These are phyloP conservation scores for Xyrauchen texanus DNA, from an alignment of 2,113 vertebrate species.

Conservation along the genomic window DNA sequence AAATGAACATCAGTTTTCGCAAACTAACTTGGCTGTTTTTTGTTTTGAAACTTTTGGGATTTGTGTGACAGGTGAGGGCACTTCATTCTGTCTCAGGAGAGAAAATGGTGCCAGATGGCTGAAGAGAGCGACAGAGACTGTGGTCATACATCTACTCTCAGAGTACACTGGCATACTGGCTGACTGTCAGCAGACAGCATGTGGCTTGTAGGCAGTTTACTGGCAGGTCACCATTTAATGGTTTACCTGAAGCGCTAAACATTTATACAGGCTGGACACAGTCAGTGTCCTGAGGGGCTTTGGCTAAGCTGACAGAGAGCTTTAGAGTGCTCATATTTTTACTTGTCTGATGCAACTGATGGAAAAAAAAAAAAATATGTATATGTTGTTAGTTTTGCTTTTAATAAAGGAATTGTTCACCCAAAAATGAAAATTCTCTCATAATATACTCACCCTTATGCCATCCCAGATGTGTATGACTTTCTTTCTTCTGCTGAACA, in stretches of 20 bases:
- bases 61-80: conserved; percentile 28
- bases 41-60: conserved; percentile 38
- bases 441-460: too few relatives aligned
- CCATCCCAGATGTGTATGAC: too few relatives aligned
- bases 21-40: conserved; percentile 24
- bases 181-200: conserved; percentile 36
- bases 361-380: too few relatives aligned
- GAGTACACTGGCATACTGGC: conserved; percentile 29
- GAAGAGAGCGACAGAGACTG: conserved; percentile 36
- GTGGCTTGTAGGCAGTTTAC: conserved; percentile 37
- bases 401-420: too few relatives aligned
- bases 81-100: conserved; percentile 42
- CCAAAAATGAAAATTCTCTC: too few relatives aligned
- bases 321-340: not conserved
- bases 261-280: conserved; percentile 33
- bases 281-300: not conserved
- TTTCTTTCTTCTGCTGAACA: too few relatives aligned
- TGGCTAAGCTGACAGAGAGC: not conserved
- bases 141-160: conserved; percentile 38
- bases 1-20: not conserved
- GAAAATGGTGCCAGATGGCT: conserved; percentile 53
- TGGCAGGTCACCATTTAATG: conserved; percentile 48
- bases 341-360: not conserved
- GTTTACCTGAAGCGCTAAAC: conserved; percentile 33
- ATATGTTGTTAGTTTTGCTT: too few relatives aligned